Conservation (phyloP, 2,888 invertebrate genomes). For the Phalera bucephala region DNA sequence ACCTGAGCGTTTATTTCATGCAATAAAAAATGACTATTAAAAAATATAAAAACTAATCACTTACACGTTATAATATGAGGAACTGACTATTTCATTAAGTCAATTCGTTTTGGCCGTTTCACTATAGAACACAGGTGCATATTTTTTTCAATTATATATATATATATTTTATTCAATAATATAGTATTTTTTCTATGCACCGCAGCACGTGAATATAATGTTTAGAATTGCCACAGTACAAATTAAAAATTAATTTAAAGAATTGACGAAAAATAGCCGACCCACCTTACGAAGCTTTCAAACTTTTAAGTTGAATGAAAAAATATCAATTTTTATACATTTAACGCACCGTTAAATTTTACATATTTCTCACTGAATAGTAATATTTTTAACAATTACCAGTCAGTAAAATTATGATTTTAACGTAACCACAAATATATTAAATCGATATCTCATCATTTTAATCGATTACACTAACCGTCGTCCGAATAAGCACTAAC, state of each 20-base stretch:
- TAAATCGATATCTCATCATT: conserved; percentile 5
- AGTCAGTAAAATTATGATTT: background rate
- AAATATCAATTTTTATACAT: conserved; percentile 3
- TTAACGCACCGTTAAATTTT: no score
- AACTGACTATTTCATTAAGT: conserved; percentile 40
- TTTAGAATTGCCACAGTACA: conserved; percentile 37
- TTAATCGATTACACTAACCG: conserved; percentile 11
- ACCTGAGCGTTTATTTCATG: conserved; percentile 21
- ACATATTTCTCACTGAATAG: no score
- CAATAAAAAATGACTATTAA: conserved; percentile 25
- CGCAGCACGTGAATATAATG: conserved; percentile 29
- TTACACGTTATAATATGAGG: conserved; percentile 19
- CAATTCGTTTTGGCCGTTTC: conserved; percentile 55
- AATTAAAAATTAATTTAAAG: conserved; percentile 43
- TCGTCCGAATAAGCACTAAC: conserved; percentile 36
- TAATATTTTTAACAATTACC: no score
- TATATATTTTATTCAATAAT: conserved; percentile 7
- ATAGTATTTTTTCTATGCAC: conserved; percentile 23
- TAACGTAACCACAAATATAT: background rate
- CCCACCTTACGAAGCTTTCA: conserved; percentile 32
- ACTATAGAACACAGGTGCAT: conserved; percentile 45
- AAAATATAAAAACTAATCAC: conserved; percentile 17
- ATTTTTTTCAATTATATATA: conserved; percentile 23
- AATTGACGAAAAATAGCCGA: conserved; percentile 58
- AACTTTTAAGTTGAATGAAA: conserved; percentile 15